phyloP scores from a whole-genome alignment of 2,797 vertebrate species.

The Rachycentron canadum region DNA sequence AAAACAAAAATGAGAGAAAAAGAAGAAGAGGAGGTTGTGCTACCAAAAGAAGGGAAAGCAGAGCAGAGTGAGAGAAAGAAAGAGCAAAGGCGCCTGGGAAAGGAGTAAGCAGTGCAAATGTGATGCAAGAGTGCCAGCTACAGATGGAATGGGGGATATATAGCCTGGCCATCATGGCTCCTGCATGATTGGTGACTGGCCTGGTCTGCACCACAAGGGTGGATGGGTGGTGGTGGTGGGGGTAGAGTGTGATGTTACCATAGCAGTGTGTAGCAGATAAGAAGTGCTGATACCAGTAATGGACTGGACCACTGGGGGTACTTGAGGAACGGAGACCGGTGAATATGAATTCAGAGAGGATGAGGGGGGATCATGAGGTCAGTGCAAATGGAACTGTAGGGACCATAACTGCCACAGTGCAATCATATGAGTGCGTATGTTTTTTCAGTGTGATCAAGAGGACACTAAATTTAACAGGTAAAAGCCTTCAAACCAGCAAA shows the following conservation, averaged over 20 bases:
- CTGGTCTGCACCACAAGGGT: slow-evolving; percentile 57
- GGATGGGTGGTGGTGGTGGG: background rate
- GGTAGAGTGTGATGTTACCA: slow-evolving; percentile 33
- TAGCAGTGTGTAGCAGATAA: slow-evolving; percentile 63
- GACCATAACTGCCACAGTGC: slow-evolving; percentile 40
- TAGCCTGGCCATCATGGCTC: slow-evolving; percentile 62
- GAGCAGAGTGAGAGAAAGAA: slow-evolving; percentile 37
- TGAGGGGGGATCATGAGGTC: slow-evolving; percentile 61
- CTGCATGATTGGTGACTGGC: slow-evolving; percentile 66
- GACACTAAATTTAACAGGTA: slow-evolving; percentile 35
- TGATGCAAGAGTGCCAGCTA: slow-evolving; percentile 86
- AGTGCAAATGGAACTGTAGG: slow-evolving; percentile 59
- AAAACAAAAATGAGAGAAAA: slow-evolving; percentile 19
- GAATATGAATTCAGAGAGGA: slow-evolving; percentile 56
- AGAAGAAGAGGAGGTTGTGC: background rate
- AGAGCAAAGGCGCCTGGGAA: slow-evolving; percentile 54
- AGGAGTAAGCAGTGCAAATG: slow-evolving; percentile 70
- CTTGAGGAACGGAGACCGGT: slow-evolving; percentile 50
- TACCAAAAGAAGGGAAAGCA: slow-evolving; percentile 26
- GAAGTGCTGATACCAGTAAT: slow-evolving; percentile 75
- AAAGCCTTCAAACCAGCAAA: slow-evolving; percentile 33
- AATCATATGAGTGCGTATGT: slow-evolving; percentile 6
- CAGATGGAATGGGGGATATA: slow-evolving; percentile 82
- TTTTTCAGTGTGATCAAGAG: slow-evolving; percentile 37
- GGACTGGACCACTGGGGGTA: slow-evolving; percentile 72